These are phyloP conservation scores for Epinotia demarniana DNA, from an alignment of 2,888 invertebrate species.

Conservation along the genomic window DNA sequence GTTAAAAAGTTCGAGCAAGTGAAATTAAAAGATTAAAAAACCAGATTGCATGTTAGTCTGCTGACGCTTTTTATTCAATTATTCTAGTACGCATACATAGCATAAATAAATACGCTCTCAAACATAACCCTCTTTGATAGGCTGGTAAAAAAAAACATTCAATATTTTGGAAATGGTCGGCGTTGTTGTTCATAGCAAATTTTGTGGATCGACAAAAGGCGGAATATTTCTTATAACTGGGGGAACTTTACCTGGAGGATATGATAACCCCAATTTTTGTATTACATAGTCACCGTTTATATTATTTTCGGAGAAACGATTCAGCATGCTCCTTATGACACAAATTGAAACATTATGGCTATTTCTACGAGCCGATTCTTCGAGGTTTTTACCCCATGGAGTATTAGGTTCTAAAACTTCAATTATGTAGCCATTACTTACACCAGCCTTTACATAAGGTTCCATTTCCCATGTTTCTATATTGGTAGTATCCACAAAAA, in stretches of 20 bases:
- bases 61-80: too few species aligned
- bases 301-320: conserved; percentile 77
- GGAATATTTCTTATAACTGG: conserved; percentile 75
- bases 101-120: too few species aligned
- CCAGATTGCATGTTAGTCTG: too few species aligned
- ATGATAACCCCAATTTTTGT: conserved; percentile 65
- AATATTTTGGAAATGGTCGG: too few species aligned
- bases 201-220: too few species aligned
- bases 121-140: too few species aligned
- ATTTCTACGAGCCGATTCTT: conserved; percentile 87
- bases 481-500: conserved; percentile 96
- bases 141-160: too few species aligned
- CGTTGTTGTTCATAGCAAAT: too few species aligned
- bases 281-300: conserved; percentile 77
- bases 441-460: conserved; percentile 88
- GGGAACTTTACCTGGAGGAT: conserved; percentile 69
- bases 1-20: too few species aligned
- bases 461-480: conserved; percentile 93
- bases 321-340: conserved; percentile 87
- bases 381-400: conserved; percentile 86
- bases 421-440: conserved; percentile 88
- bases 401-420: conserved; percentile 93
- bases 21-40: too few species aligned
- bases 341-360: conserved; percentile 87
- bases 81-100: too few species aligned